Percentiles rank a stretch among this genome's conserved stretches.
These are phyloP conservation scores for Synanthedon andrenaeformis DNA, from an alignment of 2,888 invertebrate species.

Conservation along the genomic window DNA sequence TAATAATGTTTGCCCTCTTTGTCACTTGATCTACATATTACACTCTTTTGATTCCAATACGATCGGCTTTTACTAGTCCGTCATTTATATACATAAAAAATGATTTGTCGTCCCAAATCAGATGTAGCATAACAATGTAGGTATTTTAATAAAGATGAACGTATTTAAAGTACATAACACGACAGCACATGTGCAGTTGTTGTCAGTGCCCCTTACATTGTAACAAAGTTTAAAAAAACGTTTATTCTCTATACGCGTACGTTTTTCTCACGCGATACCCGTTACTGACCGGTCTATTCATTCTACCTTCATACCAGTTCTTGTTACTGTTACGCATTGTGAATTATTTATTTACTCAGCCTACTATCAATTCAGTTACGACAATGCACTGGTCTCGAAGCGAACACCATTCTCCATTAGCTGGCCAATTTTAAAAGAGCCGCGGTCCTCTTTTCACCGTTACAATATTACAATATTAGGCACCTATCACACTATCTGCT, in stretches of 20 bases:
- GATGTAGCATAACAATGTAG: no score
- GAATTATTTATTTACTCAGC: constrained; percentile 23
- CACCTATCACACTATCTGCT: no score
- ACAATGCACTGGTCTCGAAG: constrained; percentile 16
- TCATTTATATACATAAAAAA: no score
- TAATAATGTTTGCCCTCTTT: no score
- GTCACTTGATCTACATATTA: no score
- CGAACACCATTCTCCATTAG: constrained; percentile 7
- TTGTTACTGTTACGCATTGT: constrained; percentile 15
- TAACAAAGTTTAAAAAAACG: no score
- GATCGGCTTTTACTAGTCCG: no score
- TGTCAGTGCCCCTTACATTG: no score
- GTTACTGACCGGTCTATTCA: not conserved
- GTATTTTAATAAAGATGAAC: no score
- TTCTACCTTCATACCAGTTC: constrained; percentile 2
- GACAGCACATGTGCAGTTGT: not conserved
- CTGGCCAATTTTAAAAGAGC: constrained; percentile 14
- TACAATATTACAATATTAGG: not conserved
- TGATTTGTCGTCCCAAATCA: no score
- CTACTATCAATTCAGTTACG: constrained; percentile 15
- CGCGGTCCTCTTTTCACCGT: not conserved
- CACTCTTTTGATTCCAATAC: no score
- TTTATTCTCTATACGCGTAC: not conserved
- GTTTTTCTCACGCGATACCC: not conserved
- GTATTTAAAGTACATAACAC: not conserved